Percentiles rank a stretch among this genome's conserved stretches.
Conservation (phyloP, 2,888 invertebrate genomes). For the Luperina testacea region DNA sequence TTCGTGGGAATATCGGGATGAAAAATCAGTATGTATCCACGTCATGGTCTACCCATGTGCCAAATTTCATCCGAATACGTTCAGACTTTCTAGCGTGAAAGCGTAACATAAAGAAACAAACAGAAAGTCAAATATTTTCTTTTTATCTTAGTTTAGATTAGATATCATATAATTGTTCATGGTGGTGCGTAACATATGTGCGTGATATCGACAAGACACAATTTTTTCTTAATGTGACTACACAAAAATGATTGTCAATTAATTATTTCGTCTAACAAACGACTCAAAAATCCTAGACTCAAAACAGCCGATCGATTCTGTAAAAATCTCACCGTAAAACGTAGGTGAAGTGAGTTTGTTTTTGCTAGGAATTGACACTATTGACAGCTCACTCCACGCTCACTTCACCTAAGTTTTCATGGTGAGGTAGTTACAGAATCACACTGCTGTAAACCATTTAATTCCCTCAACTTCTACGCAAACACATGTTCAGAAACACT, state of each 20-base stretch:
- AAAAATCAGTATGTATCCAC: background rate
- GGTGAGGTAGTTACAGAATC: no score
- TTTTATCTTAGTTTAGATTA: background rate
- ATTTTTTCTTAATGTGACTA: no score
- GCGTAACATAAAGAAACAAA: background rate
- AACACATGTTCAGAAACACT: conserved; percentile 38
- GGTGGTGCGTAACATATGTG: background rate
- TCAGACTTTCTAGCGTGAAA: background rate
- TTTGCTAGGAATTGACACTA: no score
- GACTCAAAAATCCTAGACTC: background rate
- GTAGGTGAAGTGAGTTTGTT: no score
- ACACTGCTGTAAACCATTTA: background rate
- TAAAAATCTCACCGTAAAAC: no score
- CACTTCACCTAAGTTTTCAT: no score
- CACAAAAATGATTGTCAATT: background rate
- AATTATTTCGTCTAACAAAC: background rate
- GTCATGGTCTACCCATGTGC: background rate
- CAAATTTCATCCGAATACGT: background rate
- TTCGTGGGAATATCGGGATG: no score
- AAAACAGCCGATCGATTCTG: no score
- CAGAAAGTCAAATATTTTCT: background rate
- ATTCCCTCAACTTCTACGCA: background rate
- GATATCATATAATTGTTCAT: no score
- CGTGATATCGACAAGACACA: background rate
- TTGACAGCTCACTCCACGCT: no score